Base-by-base conservation (phyloP, 1,140 invertebrate genomes). In the Panonychus citri region DNA sequence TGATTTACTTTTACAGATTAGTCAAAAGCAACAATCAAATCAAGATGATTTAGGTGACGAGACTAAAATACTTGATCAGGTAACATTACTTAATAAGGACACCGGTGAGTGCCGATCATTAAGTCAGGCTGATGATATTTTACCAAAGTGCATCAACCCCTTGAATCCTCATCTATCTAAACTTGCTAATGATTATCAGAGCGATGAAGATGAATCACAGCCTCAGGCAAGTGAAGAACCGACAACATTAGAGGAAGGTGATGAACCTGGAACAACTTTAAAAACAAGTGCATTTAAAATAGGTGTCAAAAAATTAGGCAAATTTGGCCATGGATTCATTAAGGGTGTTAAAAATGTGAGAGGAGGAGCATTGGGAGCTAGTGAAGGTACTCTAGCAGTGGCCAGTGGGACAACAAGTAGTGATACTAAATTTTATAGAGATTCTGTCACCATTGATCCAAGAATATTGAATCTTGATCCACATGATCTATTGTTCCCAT, bases 101-200 rank as follows among this genome's bases (percentile, higher is more conserved):
- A 95, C 89, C 5, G 89, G 86, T 5, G 85, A 90, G 70, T 74
- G 80, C 60, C 78, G 90, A 57, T 84, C 85, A 34, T 72, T 91
- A 43, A 88, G 82, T 70, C 79, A 83, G 63, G 87, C 86, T 0
- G 86, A 90, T 67, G 83, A 89, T 65, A 85, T 86, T 66, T 70
- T 90, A 57, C 86, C 86, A 0, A 80, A 85, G 65, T 86, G 85
- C 68, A 82, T 90, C 63, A 86, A 87, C 68, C 89, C 89, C 8
- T 73, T 96, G 19, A 89, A 87, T 19, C 70, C 95, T 52, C 90
- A 95, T 67, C 91, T 96, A 64, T 90, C 95, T 80, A 76, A 86
- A 59, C 71, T 93, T 13, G 90, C 87, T 0, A 69, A 61, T 60
- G 56, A 57, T 39, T 58, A 48, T 28, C 13, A 48, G 13, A 55